A percentile compares a stretch with the other conserved stretches of the same genome.
phyloP scores from a whole-genome alignment of 2,797 vertebrate species.

The Crocidura indochinensis region DNA sequence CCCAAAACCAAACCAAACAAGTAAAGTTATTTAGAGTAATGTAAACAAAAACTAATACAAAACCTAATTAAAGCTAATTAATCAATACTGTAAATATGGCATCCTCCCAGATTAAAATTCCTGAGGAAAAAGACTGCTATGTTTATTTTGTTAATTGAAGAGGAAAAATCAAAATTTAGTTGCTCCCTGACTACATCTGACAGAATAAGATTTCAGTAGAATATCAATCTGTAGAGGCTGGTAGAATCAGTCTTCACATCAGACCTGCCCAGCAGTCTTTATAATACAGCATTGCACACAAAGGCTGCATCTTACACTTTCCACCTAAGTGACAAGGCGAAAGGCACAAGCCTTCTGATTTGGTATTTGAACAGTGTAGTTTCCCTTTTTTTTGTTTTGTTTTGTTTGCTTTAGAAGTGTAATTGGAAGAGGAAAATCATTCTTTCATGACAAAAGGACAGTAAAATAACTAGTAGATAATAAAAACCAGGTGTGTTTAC shows the following conservation, averaged over 20 bases:
- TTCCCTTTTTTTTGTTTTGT: conserved; percentile 7
- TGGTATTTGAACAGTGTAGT: background rate
- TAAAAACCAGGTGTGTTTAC: conserved; percentile 32
- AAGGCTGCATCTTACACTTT: background rate
- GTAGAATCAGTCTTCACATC: background rate
- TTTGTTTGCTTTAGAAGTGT: conserved; percentile 1
- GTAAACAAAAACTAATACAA: background rate
- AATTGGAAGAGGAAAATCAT: conserved; percentile 33
- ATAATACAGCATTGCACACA: background rate
- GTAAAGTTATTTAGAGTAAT: background rate
- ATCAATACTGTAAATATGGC: background rate
- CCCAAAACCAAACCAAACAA: no score
- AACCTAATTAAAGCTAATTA: conserved; percentile 13
- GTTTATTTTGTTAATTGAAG: background rate
- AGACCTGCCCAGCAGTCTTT: background rate
- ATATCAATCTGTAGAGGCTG: background rate
- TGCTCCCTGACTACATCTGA: background rate
- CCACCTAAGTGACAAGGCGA: background rate
- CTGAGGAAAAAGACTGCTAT: conserved; percentile 19
- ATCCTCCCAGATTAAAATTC: background rate
- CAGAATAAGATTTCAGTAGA: background rate
- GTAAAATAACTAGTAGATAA: conserved; percentile 5
- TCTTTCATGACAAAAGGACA: background rate
- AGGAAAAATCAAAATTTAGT: background rate
- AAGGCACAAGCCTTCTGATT: background rate